Conservation (phyloP, 1,140 invertebrate genomes). For the Argopecten irradians region DNA sequence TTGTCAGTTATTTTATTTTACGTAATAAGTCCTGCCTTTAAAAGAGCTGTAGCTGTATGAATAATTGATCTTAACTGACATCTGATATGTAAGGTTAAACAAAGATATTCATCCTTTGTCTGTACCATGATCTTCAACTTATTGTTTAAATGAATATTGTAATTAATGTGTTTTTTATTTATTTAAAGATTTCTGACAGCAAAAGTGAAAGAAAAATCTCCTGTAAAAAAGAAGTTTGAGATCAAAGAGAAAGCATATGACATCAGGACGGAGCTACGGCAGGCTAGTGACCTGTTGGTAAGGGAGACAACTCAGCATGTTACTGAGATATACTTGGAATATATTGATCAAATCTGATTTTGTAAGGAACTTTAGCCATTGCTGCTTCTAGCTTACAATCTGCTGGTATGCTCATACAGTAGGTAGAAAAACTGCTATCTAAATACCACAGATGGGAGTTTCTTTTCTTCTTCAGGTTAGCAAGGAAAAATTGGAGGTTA, state of each 20-base stretch:
- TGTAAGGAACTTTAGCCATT: too few species aligned
- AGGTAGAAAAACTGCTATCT: too few species aligned
- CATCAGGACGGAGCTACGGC: slow-evolving; percentile 65
- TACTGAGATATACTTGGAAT: neutral
- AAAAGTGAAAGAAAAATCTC: slow-evolving; percentile 7
- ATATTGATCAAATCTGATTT: neutral
- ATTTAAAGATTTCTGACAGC: neutral
- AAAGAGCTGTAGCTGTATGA: neutral
- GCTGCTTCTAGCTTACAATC: too few species aligned
- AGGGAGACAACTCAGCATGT: neutral
- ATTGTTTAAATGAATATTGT: neutral
- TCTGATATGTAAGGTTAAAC: neutral
- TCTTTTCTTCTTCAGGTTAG: too few species aligned
- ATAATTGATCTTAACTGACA: neutral
- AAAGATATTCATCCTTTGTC: neutral
- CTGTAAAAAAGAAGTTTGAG: slow-evolving; percentile 14
- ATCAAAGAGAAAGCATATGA: slow-evolving; percentile 64
- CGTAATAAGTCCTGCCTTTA: neutral
- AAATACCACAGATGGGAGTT: too few species aligned
- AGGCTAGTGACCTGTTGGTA: slow-evolving; percentile 68
- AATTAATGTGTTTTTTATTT: neutral
- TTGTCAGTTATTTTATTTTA: neutral
- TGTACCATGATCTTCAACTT: neutral
- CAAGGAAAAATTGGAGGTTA: too few species aligned
- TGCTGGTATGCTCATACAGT: too few species aligned